Percentiles rank a stretch among this genome's conserved stretches.
These are phyloP conservation scores for Cheumatopsyche charites DNA, from an alignment of 1,140 invertebrate species.

Conservation along the genomic window DNA sequence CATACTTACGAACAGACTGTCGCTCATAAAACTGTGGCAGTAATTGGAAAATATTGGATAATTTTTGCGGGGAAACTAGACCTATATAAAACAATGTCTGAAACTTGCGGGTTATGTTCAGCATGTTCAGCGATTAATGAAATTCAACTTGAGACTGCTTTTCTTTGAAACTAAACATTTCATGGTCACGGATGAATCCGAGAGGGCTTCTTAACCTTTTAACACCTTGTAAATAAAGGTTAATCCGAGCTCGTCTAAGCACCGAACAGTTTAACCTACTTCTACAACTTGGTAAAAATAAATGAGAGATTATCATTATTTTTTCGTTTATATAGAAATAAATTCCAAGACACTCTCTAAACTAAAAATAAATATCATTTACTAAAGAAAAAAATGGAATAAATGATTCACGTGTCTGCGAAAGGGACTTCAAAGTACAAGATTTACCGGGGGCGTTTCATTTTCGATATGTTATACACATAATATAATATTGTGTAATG, in stretches of 20 bases:
- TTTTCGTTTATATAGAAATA: too few species aligned
- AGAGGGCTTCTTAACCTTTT: conserved; percentile 20
- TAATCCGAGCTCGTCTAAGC: conserved; percentile 3
- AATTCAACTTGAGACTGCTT: neutral
- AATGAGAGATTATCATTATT: too few species aligned
- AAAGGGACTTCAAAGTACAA: too few species aligned
- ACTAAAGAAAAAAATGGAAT: neutral
- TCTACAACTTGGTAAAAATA: neutral
- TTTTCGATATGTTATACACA: too few species aligned
- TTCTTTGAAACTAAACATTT: neutral
- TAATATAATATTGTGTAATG: too few species aligned
- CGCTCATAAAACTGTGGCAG: neutral
- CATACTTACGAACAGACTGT: neutral
- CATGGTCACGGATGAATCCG: neutral
- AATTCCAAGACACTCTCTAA: neutral
- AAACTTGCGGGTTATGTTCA: neutral
- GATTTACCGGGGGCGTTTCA: too few species aligned
- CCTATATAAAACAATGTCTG: neutral
- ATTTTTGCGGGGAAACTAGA: neutral
- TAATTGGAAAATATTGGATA: conserved; percentile 9
- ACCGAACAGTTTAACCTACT: neutral
- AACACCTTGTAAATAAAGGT: conserved; percentile 10
- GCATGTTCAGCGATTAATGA: neutral
- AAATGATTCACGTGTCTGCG: too few species aligned
- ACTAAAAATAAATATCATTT: neutral